These are phyloP conservation scores for Cheirogaleus medius DNA, from an alignment of 2,113 vertebrate species.

Conservation along the genomic window DNA sequence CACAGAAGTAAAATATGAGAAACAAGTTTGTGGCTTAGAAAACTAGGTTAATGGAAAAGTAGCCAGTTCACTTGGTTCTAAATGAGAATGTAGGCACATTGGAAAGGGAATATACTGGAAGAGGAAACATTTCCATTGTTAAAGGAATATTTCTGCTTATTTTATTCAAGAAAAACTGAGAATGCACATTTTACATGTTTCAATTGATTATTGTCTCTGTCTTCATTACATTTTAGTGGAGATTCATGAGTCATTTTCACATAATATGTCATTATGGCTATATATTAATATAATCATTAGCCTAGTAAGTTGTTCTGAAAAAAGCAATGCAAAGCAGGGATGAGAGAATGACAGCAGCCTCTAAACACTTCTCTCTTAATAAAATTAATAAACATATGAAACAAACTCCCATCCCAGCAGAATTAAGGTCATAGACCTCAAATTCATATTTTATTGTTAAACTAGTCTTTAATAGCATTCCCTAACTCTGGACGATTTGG, in stretches of 20 bases:
- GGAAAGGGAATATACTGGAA: not conserved
- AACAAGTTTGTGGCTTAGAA: not conserved
- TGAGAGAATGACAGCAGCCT: not conserved
- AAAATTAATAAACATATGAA: not conserved
- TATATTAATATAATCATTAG: slow-evolving; percentile 16
- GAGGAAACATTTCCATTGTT: slow-evolving; percentile 14
- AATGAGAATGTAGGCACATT: slow-evolving; percentile 10
- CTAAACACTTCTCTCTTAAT: not conserved
- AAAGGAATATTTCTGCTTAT: not conserved
- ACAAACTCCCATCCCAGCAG: not conserved
- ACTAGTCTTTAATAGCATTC: not conserved
- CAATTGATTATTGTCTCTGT: slow-evolving; percentile 9
- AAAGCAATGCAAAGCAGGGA: not conserved
- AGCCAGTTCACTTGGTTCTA: not conserved
- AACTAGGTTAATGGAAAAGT: not conserved
- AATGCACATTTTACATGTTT: slow-evolving; percentile 27
- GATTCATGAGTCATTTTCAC: slow-evolving; percentile 54
- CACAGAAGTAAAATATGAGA: not conserved
- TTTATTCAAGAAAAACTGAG: not conserved
- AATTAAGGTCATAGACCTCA: not conserved
- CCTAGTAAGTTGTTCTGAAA: not conserved
- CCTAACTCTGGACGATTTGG: not conserved
- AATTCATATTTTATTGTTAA: slow-evolving; percentile 36
- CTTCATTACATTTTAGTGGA: not conserved
- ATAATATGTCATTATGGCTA: not conserved